A percentile compares a stretch with the other conserved stretches of the same genome.
phyloP scores from a whole-genome alignment of 2,113 vertebrate species.

The Actenoides hombroni region DNA sequence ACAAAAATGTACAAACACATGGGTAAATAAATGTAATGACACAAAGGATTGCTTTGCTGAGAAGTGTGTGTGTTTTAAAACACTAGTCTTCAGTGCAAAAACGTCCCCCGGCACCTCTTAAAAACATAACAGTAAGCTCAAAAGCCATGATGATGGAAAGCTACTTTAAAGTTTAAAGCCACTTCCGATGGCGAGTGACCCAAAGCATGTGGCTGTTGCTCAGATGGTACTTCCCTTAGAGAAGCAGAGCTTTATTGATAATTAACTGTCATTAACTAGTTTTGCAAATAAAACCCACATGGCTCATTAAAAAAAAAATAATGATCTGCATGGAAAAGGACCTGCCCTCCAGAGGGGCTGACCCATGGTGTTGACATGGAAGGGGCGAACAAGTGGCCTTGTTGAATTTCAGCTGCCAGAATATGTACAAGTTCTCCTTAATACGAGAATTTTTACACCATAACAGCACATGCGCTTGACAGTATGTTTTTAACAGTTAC shows the following conservation, averaged over 20 bases:
- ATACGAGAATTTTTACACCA: slow-evolving; percentile 42
- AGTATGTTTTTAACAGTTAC: slow-evolving; percentile 51
- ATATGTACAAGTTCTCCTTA: slow-evolving; percentile 52
- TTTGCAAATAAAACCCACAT: slow-evolving; percentile 44
- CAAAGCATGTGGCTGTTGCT: not conserved
- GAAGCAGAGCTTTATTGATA: not conserved
- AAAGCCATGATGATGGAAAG: slow-evolving; percentile 52
- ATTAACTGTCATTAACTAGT: slow-evolving; percentile 34
- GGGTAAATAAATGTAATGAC: slow-evolving; percentile 82
- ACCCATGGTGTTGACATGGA: not conserved
- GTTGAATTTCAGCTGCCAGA: slow-evolving; percentile 69
- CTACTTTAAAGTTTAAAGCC: slow-evolving; percentile 41
- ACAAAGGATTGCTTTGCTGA: slow-evolving; percentile 80
- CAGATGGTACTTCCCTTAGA: not conserved
- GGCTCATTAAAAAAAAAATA: not conserved
- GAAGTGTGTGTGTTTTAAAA: slow-evolving; percentile 80
- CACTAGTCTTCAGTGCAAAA: slow-evolving; percentile 85
- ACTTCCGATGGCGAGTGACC: slow-evolving; percentile 14
- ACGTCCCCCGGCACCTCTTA: slow-evolving; percentile 80
- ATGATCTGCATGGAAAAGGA: not conserved
- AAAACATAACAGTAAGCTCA: slow-evolving; percentile 76
- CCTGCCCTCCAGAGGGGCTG: not conserved
- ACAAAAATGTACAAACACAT: slow-evolving; percentile 89
- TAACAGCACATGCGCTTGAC: slow-evolving; percentile 58
- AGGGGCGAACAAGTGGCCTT: slow-evolving; percentile 27